Evolutionary conservation across 2,888 invertebrate species (phyloP), one percentile per base, ranked within the genome.

Genomic region (Dynastes hyllus): DNA sequence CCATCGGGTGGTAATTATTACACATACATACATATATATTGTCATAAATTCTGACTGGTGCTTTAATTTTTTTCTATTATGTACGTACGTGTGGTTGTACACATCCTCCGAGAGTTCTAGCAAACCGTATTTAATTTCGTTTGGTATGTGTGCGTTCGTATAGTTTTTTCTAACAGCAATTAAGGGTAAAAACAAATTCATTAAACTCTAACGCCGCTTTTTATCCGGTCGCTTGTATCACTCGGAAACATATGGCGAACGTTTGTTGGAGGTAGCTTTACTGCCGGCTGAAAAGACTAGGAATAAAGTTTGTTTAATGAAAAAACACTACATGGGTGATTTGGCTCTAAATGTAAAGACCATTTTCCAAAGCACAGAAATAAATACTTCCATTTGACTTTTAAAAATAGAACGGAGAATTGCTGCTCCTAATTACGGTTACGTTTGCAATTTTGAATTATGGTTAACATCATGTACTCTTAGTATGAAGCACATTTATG

Each of bases 141-240:
- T 66, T 16, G 37, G 13, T 66, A 8, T 69, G 45, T 22, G 69
- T 27, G 16, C n/a, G 51, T 51, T 51, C 50, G 11, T 69, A 69
- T 45, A 50, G 45, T 63, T 27, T 29, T 67, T 69, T 69, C 11
- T 27, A 27, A 16, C 9, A 9, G 69, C 69, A 69, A 69, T 69
- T 69, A 69, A 45, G 45, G 50, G 69, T 50, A 69, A 69, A 69
- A 22, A 29, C 69, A 29, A 69, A 69, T 69, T 8, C 69, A 69
- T 69, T 51, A 51, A 69, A 51, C 69, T 69, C 29, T 69, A 69
- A 69, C 69, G 50, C 50, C 27, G 69, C 69, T 51, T 69, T 69
- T 51, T 69, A 69, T 50, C 22, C 22, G 29, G 69, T 22, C 51
- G 69, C 9, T 22, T 11, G 69, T 45, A 40, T 40, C 66, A 37